A percentile compares a stretch with the other conserved stretches of the same genome.
These are phyloP conservation scores for Athalia rosae DNA, from an alignment of 2,888 invertebrate species.

Conservation along the genomic window DNA sequence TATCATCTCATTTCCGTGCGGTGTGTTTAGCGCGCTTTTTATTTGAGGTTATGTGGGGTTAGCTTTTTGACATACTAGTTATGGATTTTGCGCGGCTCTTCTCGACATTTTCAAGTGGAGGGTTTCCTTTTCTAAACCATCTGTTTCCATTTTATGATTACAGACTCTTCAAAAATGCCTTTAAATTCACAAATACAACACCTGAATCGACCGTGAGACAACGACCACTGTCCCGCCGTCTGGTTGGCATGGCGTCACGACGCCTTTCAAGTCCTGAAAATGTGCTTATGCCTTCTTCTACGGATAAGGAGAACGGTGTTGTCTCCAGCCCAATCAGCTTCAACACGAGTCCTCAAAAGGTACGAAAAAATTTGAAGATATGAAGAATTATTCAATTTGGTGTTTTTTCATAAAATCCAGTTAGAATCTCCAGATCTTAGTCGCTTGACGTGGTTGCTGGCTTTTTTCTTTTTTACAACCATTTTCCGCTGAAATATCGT, in stretches of 20 bases:
- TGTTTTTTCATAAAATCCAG: not conserved
- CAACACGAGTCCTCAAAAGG: conserved; percentile 64
- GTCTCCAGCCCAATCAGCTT: conserved; percentile 55
- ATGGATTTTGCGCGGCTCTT: not conserved
- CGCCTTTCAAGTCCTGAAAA: conserved; percentile 60
- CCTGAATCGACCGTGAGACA: conserved; percentile 62
- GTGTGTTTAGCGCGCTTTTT: conserved; percentile 38
- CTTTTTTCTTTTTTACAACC: not conserved
- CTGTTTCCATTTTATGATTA: conserved; percentile 35
- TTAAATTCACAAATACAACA: conserved; percentile 64
- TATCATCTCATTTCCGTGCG: no score
- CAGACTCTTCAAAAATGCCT: conserved; percentile 70
- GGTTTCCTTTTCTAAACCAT: not conserved
- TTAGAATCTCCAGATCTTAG: not conserved
- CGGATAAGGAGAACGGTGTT: conserved; percentile 65
- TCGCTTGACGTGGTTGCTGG: no score
- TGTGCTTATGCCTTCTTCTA: conserved; percentile 49
- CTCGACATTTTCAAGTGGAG: conserved; percentile 34
- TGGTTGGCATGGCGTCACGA: conserved; percentile 59
- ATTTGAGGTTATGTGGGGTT: conserved; percentile 32
- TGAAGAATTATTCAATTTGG: not conserved
- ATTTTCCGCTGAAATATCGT: conserved; percentile 5
- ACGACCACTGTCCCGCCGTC: conserved; percentile 48
- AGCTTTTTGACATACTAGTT: no score
- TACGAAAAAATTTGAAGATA: conserved; percentile 50